Percentiles rank a stretch among this genome's conserved stretches.
phyloP scores from a whole-genome alignment of 2,888 invertebrate genomes.

The Acleris sparsana region DNA sequence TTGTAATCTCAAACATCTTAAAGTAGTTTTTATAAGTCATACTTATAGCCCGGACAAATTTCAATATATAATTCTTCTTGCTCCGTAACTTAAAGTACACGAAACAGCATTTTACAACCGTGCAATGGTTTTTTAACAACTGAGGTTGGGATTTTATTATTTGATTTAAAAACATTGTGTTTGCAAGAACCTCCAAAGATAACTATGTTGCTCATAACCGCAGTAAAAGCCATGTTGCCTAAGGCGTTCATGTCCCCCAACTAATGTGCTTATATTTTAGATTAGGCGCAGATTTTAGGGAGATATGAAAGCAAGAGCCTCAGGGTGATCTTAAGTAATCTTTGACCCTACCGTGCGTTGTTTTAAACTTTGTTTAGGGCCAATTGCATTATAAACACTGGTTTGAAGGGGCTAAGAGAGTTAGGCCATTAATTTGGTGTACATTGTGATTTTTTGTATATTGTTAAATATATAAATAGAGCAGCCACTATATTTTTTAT shows the following conservation, averaged over 20 bases:
- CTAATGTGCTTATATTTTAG: conserved; percentile 69
- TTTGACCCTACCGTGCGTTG: conserved; percentile 55
- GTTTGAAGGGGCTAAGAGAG: conserved; percentile 12
- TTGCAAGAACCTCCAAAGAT: not conserved
- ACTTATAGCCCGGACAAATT: too few relatives aligned
- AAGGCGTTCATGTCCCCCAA: conserved; percentile 53
- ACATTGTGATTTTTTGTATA: not conserved
- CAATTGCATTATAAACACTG: conserved; percentile 55
- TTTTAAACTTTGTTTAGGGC: conserved; percentile 61
- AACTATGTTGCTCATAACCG: conserved; percentile 6
- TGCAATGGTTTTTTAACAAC: not conserved
- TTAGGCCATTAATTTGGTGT: not conserved
- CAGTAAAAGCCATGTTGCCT: conserved; percentile 43
- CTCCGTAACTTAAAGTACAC: too few relatives aligned
- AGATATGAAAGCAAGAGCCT: conserved; percentile 69
- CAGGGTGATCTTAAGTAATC: conserved; percentile 57
- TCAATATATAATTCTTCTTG: too few relatives aligned
- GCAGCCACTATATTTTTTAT: too few relatives aligned
- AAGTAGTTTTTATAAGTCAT: too few relatives aligned
- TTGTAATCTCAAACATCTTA: too few relatives aligned
- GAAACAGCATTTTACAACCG: too few relatives aligned
- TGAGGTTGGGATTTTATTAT: not conserved
- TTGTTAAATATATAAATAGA: too few relatives aligned
- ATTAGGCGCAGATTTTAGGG: conserved; percentile 69
- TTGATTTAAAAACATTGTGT: not conserved